Conservation (phyloP, 2,113 vertebrate genomes). For the Marcusenius ussheri region DNA sequence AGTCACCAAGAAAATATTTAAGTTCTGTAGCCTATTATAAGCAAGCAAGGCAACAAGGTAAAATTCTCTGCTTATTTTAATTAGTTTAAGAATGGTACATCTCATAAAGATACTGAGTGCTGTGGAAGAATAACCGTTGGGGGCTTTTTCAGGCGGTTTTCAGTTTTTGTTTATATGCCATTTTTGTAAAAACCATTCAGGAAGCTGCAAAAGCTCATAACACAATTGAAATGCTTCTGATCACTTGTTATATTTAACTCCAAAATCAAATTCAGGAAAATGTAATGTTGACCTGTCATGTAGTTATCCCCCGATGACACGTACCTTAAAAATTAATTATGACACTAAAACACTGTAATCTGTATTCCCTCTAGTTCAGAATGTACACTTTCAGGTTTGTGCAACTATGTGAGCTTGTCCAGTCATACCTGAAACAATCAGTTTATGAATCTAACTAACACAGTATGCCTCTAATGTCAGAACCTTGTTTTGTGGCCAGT, state of each 20-base stretch:
- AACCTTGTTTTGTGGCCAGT: background rate
- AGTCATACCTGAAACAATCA: background rate
- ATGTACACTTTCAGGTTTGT: background rate
- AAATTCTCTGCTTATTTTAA: background rate
- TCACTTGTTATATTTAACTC: background rate
- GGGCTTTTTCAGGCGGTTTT: background rate
- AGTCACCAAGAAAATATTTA: background rate
- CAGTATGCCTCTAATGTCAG: background rate
- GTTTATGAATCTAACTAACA: background rate
- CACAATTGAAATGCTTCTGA: background rate
- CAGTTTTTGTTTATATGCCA: background rate
- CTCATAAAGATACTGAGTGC: background rate
- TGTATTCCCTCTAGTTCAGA: background rate
- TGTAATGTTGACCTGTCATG: background rate
- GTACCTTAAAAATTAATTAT: background rate
- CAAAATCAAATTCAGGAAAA: background rate
- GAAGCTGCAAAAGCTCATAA: background rate
- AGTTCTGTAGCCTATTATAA: background rate
- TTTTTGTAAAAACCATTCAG: background rate
- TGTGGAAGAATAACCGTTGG: background rate
- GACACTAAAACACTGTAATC: background rate
- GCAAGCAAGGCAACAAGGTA: background rate
- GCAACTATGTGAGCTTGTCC: background rate
- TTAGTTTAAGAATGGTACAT: background rate
- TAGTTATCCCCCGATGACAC: background rate